Base-by-base conservation (phyloP, 2,797 vertebrate species). In the Acanthurus tractus region DNA sequence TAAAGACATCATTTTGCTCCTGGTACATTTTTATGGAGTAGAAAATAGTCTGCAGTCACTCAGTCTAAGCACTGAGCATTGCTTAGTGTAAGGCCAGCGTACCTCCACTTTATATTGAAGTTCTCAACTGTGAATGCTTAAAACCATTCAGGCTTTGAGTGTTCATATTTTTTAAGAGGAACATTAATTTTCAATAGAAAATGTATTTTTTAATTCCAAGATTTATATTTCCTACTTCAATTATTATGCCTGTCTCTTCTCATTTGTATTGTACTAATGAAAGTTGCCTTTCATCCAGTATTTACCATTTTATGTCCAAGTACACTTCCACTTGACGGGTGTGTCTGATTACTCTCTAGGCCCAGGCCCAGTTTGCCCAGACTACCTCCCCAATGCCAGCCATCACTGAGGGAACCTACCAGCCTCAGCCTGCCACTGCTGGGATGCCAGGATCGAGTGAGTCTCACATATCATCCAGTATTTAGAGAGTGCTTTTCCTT, bases 321-420 rank as follows among this genome's bases (percentile, higher is more conserved):
- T 34, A 12, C 12, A 29, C 56, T 54, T 68, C 13, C 8, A 25
- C 6, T 48, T 82, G 44, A 80, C 20, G 52, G 40, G 15, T 80
- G 14, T 3, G 4, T 74, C 15, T 78, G 25, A 68, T 78, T 78
- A 4, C 36, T 82, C 53, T 67, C 17, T 56, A 96, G 96, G 95
- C 94, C 52, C 95, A 96, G 89, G 91, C 91, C 76, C 94, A 95
- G 75, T 93, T 93, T 76, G 90, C 82, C 71, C 92, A 94, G 88
- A 89, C 88, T 8, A 80, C 92, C 63, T 52, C 89, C 64, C 55
- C 90, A 15, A 90, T 93, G 83, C 94, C 94, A 22, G 95, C 94
- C 79, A 93, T 96, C 81, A 74, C 94, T 0, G 94, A 95, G 78
- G 95, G 90, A 49, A 56, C 86, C 64, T 86, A 89, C 80, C 94